Percentiles rank a stretch among this genome's conserved stretches.
phyloP scores from a whole-genome alignment of 2,113 vertebrate genomes.

The Tragelaphus scriptus region DNA sequence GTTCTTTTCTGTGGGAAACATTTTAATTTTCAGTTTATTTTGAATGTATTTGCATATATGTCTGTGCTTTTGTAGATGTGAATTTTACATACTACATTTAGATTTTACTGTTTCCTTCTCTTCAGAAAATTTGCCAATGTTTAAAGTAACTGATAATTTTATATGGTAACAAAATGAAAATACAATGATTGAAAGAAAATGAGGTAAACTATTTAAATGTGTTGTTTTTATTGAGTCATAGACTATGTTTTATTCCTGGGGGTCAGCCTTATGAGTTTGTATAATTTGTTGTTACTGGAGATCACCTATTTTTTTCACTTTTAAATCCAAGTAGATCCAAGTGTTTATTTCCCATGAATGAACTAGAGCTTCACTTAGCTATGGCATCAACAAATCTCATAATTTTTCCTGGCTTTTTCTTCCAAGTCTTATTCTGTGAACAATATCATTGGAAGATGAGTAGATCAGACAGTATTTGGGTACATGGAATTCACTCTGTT shows the following conservation, averaged over 20 bases:
- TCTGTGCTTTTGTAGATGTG: not conserved
- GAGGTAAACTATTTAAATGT: not conserved
- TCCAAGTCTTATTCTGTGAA: not conserved
- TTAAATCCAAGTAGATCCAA: not conserved
- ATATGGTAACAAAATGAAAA: slow-evolving; percentile 15
- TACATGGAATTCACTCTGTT: fast-evolving
- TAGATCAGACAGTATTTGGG: fast-evolving
- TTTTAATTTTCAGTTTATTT: not conserved
- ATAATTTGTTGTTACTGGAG: not conserved
- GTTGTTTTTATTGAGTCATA: not conserved
- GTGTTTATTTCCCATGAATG: not conserved
- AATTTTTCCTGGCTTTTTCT: not conserved
- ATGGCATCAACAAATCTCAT: too few species aligned
- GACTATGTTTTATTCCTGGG: not conserved
- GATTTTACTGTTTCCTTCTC: not conserved
- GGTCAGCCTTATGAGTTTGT: not conserved
- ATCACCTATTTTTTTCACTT: not conserved
- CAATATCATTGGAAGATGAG: not conserved
- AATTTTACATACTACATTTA: not conserved
- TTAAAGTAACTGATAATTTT: slow-evolving; percentile 23
- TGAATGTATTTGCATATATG: not conserved
- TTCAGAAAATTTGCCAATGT: not conserved
- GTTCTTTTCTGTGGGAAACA: not conserved
- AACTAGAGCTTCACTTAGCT: not conserved
- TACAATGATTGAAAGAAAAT: not conserved